phyloP scores from a whole-genome alignment of 2,113 vertebrate genomes.

The Psilopsiagon aymara region DNA sequence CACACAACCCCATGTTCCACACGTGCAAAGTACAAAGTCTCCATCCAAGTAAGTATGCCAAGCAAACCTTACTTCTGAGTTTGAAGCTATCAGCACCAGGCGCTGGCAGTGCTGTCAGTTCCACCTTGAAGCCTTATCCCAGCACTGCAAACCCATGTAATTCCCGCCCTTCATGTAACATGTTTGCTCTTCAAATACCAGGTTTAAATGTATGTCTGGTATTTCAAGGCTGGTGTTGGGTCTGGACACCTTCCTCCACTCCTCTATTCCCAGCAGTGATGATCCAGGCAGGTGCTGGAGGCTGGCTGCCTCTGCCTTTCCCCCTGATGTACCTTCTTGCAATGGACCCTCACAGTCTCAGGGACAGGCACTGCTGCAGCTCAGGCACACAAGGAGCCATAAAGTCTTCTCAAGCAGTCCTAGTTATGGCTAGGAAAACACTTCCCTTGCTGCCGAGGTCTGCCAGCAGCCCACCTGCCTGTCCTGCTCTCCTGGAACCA shows the following conservation, averaged over 20 bases:
- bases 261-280: fast-evolving
- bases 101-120: not conserved
- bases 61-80: not conserved
- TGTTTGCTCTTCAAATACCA: not conserved
- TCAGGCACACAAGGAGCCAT: fast-evolving
- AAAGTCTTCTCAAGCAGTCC: not conserved
- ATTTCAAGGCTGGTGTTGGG: not conserved
- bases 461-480: fast-evolving
- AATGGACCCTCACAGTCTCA: fast-evolving
- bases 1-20: not conserved
- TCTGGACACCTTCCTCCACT: not conserved
- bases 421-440: not conserved
- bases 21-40: not conserved
- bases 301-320: not conserved
- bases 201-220: not conserved
- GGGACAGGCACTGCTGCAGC: not conserved
- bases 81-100: not conserved
- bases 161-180: not conserved
- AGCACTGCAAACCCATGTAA: fast-evolving
- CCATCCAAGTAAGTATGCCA: fast-evolving
- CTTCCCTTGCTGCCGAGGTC: not conserved
- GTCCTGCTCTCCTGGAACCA: not conserved
- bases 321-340: not conserved
- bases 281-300: not conserved
- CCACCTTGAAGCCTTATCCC: not conserved